phyloP scores from a whole-genome alignment of 2,797 vertebrate genomes.

The Girardinus metallicus region DNA sequence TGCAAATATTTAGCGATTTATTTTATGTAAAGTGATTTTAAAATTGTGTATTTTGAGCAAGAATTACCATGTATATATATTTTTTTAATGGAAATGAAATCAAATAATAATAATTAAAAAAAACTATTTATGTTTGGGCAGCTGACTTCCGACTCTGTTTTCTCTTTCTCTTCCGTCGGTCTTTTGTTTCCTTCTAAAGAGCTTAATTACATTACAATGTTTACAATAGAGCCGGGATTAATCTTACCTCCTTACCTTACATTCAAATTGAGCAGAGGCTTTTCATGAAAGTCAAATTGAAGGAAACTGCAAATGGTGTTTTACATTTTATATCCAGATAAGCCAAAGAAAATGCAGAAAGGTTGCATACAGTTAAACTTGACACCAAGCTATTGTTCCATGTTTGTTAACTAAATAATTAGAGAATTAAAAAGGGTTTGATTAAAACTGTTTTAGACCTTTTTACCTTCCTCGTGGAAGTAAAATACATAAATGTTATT shows the following conservation, averaged over 20 bases:
- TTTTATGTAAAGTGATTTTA: background rate
- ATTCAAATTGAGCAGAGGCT: conserved; percentile 20
- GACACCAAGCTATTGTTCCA: conserved; percentile 29
- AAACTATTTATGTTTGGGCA: background rate
- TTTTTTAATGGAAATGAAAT: background rate
- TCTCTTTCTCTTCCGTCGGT: conserved; percentile 46
- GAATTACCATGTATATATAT: too few relatives aligned
- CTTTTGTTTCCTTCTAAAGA: conserved; percentile 62
- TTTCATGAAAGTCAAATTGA: conserved; percentile 16
- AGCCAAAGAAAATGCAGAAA: background rate
- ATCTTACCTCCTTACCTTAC: conserved; percentile 29
- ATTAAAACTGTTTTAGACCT: background rate
- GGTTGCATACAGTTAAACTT: conserved; percentile 20
- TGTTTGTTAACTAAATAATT: conserved; percentile 1
- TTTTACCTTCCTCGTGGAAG: background rate
- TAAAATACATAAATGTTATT: conserved; percentile 27
- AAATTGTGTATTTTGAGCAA: background rate
- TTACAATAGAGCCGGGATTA: conserved; percentile 55
- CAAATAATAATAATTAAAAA: background rate
- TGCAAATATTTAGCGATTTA: background rate
- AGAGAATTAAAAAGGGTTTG: background rate
- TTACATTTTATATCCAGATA: background rate
- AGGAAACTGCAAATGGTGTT: conserved; percentile 3
- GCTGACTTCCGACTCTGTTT: conserved; percentile 18
- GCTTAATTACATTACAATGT: conserved; percentile 70